Conservation (phyloP, 1,140 invertebrate genomes). For the Penaeus chinensis region DNA sequence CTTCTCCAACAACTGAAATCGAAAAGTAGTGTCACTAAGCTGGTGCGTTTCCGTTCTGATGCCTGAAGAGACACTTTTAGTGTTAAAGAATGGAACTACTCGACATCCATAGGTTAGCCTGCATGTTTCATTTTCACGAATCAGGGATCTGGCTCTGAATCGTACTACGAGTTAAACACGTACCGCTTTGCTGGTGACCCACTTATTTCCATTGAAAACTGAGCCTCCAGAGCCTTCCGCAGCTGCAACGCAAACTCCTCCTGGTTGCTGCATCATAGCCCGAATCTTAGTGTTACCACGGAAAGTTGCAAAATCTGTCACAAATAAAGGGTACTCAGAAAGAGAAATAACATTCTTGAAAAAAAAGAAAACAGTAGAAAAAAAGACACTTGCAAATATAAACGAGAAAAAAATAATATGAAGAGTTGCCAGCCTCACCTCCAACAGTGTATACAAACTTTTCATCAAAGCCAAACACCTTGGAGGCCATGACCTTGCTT, state of each 20-base stretch:
- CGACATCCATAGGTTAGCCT: too few relatives aligned
- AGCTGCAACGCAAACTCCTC: slow-evolving; percentile 25
- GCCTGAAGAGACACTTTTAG: neutral
- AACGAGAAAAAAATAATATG: neutral
- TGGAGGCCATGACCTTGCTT: slow-evolving; percentile 31
- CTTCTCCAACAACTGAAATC: slow-evolving; percentile 23
- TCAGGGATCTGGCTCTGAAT: neutral
- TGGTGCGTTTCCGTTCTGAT: neutral
- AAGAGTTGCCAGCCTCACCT: slow-evolving; percentile 14
- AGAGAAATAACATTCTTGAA: neutral
- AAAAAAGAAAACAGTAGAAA: neutral
- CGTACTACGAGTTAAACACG: neutral
- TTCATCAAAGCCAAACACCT: slow-evolving; percentile 41
- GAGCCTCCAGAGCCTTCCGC: slow-evolving; percentile 29
- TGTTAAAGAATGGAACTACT: neutral
- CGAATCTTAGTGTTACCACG: slow-evolving; percentile 34
- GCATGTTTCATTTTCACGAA: neutral
- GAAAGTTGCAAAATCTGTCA: slow-evolving; percentile 36
- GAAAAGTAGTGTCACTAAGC: neutral
- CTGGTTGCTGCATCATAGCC: slow-evolving; percentile 26
- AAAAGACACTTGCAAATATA: neutral
- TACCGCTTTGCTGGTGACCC: slow-evolving; percentile 34
- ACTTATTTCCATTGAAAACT: slow-evolving; percentile 43
- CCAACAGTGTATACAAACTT: slow-evolving; percentile 28
- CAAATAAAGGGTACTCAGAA: neutral